These are phyloP conservation scores for Callopanchax toddi DNA, from an alignment of 2,113 vertebrate genomes.

Conservation along the genomic window DNA sequence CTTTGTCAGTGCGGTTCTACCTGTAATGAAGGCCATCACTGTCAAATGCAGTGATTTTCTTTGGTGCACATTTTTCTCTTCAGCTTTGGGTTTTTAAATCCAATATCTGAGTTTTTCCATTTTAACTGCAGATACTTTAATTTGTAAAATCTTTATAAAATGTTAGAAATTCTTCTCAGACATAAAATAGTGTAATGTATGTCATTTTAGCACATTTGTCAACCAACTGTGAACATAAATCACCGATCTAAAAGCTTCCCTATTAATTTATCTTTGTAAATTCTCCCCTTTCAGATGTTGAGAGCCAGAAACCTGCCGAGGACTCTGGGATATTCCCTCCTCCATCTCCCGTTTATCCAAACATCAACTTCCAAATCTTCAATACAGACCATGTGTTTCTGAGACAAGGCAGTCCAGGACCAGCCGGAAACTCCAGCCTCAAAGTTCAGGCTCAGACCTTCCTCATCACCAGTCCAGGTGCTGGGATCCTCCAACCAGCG, in stretches of 20 bases:
- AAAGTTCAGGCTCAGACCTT: conserved; percentile 85
- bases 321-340: conserved; percentile 75
- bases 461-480: conserved; percentile 80
- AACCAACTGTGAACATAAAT: not conserved
- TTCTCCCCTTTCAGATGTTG: conserved; percentile 64
- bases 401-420: conserved; percentile 81
- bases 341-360: conserved; percentile 83
- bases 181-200: too few species aligned
- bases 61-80: conserved; percentile 17
- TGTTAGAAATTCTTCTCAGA: too few species aligned
- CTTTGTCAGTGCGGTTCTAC: not conserved
- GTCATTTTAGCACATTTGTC: not conserved
- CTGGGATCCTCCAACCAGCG: conserved; percentile 69
- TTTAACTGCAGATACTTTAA: not conserved
- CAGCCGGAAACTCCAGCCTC: conserved; percentile 84
- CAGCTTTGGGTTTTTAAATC: not conserved
- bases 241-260: not conserved
- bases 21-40: not conserved
- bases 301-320: conserved; percentile 79
- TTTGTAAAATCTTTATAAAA: too few species aligned
- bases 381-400: conserved; percentile 86
- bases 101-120: not conserved
- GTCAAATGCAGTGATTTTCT: conserved; percentile 5
- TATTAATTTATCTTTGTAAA: conserved; percentile 11
- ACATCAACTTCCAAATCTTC: conserved; percentile 83